A percentile compares a stretch with the other conserved stretches of the same genome.
These are phyloP conservation scores for Pomatostomus ruficeps DNA, from an alignment of 2,113 vertebrate genomes.

Conservation along the genomic window DNA sequence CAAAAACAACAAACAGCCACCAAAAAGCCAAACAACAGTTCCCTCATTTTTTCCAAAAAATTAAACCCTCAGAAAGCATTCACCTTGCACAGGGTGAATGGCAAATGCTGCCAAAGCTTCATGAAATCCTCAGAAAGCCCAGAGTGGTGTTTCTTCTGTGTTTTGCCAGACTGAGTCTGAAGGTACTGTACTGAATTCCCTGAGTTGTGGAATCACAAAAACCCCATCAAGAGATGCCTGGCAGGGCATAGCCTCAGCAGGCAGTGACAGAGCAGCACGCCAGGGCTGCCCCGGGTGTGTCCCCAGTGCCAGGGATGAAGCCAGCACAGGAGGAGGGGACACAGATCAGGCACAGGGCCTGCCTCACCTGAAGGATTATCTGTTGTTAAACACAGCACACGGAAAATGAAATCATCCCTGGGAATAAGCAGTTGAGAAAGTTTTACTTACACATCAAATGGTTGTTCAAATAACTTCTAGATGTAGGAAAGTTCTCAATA, in stretches of 20 bases:
- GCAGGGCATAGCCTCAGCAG: background rate
- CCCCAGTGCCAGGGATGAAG: background rate
- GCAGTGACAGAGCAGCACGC: background rate
- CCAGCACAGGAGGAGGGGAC: background rate
- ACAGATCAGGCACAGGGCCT: background rate
- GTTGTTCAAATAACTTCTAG: background rate
- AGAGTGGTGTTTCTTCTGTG: background rate
- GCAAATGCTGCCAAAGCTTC: background rate
- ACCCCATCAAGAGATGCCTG: background rate
- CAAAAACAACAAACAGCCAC: background rate
- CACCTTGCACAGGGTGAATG: background rate
- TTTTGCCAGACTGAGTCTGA: background rate
- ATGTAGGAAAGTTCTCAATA: background rate
- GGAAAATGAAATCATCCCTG: background rate
- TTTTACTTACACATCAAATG: background rate
- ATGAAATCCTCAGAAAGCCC: background rate
- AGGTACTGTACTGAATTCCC: background rate
- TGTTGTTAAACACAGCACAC: background rate
- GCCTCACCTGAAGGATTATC: background rate
- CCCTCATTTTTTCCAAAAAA: background rate
- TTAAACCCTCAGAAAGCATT: background rate
- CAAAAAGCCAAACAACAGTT: background rate
- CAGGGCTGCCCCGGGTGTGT: background rate
- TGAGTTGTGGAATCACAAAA: background rate
- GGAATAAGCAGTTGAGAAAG: background rate